Evolutionary conservation across 1,140 invertebrate genomes (phyloP).

Genomic region (Ips typographus): DNA sequence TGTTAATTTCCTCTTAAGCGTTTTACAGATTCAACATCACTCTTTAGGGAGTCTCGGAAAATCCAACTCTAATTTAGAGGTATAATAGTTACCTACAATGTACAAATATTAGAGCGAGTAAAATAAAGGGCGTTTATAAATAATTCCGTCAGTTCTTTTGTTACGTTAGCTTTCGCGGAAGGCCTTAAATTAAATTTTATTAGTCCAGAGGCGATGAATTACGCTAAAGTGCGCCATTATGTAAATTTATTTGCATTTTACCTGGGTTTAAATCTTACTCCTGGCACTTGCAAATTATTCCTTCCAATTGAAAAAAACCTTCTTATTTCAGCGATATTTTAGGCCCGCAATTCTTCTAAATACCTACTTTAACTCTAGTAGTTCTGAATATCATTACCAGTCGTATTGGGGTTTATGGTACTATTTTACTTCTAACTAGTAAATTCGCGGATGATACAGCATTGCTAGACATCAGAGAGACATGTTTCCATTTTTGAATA

Average conservation of each 20-base stretch:
- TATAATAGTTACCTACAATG: conserved; percentile 3
- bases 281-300: conserved; percentile 29
- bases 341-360: too few relatives aligned
- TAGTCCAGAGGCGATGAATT: conserved; percentile 34
- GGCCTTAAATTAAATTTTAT: conserved; percentile 36
- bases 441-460: too few relatives aligned
- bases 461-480: too few relatives aligned
- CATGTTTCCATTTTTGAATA: too few relatives aligned
- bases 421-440: too few relatives aligned
- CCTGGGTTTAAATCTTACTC: conserved; percentile 30
- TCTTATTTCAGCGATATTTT: background rate
- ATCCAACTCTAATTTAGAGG: background rate
- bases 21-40: background rate
- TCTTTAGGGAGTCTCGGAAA: background rate
- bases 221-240: conserved; percentile 36
- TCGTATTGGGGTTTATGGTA: too few relatives aligned
- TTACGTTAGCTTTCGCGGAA: conserved; percentile 23
- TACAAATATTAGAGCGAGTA: conserved; percentile 13
- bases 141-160: conserved; percentile 29
- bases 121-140: conserved; percentile 31
- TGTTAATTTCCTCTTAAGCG: too few relatives aligned
- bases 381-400: background rate
- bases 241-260: conserved; percentile 36
- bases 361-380: background rate
- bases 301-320: background rate